A percentile compares a stretch with the other conserved stretches of the same genome.
Evolutionary conservation across 2,797 vertebrate genomes (phyloP).

Genomic region (Microhierax caerulescens): DNA sequence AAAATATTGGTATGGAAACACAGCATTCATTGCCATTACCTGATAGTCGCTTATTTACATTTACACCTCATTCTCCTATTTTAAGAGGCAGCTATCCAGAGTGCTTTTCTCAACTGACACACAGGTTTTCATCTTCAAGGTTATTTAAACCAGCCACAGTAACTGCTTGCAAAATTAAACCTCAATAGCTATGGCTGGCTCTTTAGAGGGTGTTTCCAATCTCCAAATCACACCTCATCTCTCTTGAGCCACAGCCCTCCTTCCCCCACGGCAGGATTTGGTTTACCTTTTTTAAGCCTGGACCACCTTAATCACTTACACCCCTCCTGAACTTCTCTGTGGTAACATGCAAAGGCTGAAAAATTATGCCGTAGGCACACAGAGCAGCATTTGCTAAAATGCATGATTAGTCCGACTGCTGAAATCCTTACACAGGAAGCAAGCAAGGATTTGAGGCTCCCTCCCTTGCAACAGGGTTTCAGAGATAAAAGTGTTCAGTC

Average conservation of each 20-base stretch:
- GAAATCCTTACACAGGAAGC: neutral
- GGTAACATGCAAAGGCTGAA: neutral
- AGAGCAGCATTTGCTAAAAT: neutral
- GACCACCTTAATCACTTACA: neutral
- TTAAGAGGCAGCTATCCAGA: neutral
- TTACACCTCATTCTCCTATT: neutral
- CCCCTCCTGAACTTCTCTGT: neutral
- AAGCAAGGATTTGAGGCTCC: neutral
- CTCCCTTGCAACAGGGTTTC: neutral
- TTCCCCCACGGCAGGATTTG: neutral
- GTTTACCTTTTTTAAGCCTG: neutral
- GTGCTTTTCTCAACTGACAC: neutral
- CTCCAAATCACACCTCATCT: neutral
- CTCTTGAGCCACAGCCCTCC: neutral
- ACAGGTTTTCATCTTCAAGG: neutral
- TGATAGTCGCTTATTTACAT: neutral
- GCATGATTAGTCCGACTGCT: neutral
- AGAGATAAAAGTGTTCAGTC: neutral
- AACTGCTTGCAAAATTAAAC: slow-evolving; percentile 11
- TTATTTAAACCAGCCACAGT: neutral
- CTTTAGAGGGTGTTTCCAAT: neutral
- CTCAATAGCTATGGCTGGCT: neutral
- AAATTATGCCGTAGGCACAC: neutral
- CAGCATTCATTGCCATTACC: neutral
- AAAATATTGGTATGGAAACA: neutral